Conservation (phyloP, 2,113 vertebrate species). For the Syrrhaptes paradoxus region DNA sequence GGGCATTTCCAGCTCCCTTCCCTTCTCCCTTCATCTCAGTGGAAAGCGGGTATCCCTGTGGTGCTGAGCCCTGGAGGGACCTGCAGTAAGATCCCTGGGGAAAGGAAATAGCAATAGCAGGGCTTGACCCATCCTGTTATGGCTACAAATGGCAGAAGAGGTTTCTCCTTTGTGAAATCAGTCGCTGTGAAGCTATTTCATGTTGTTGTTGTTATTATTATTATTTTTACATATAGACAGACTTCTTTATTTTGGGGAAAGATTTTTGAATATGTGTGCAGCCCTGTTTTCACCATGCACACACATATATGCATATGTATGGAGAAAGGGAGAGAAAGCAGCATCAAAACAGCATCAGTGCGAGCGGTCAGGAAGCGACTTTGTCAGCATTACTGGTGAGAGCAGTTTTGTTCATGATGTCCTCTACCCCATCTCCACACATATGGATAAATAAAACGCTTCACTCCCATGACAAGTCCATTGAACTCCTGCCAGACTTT, state of each 20-base stretch:
- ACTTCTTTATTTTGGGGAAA: background rate
- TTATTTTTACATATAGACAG: background rate
- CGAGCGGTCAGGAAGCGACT: background rate
- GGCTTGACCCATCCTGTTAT: background rate
- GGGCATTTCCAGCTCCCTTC: background rate
- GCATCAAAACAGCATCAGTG: background rate
- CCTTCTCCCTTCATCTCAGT: background rate
- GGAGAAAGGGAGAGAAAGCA: background rate
- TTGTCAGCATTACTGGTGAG: background rate
- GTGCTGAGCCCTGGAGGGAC: background rate
- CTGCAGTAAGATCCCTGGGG: background rate
- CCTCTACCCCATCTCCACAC: conserved; percentile 25
- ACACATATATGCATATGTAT: background rate
- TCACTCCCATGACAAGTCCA: background rate
- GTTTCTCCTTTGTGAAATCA: background rate
- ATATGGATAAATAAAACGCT: conserved; percentile 26
- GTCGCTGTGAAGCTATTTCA: background rate
- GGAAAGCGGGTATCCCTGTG: background rate
- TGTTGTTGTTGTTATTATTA: background rate
- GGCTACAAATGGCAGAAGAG: background rate
- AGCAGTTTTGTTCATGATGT: conserved; percentile 15
- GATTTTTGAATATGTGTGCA: background rate
- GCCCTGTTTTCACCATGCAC: background rate
- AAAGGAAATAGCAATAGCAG: background rate
- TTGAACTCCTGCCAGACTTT: conserved; percentile 21